Evolutionary conservation across 2,888 invertebrate genomes (phyloP).

Genomic region (Platycheirus albimanus): DNA sequence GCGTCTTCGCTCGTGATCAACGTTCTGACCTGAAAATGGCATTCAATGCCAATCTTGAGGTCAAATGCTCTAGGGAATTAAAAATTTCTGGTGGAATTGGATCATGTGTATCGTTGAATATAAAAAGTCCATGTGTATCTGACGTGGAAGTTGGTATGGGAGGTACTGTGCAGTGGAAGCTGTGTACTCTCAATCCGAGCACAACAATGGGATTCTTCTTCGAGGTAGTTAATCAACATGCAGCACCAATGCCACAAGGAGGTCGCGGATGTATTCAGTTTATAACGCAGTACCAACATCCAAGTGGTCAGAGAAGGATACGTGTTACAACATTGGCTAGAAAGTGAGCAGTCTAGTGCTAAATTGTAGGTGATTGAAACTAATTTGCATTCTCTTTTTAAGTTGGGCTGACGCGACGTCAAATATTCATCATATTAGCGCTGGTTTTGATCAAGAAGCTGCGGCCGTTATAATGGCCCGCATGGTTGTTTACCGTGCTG

Average conservation of each 20-base stretch:
- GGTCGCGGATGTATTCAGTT: constrained; percentile 98
- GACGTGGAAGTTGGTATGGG: constrained; percentile 99
- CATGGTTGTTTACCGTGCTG: constrained; percentile 97
- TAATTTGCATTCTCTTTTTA: constrained; percentile 3
- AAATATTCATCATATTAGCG: constrained; percentile 94
- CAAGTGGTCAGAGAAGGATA: constrained; percentile 96
- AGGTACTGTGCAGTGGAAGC: constrained; percentile 99
- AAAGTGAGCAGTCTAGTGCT: constrained; percentile 85
- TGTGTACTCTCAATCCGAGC: constrained; percentile 96
- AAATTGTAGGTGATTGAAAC: background rate
- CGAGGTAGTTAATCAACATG: constrained; percentile 97
- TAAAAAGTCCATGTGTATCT: constrained; percentile 95
- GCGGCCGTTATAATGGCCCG: constrained; percentile 98
- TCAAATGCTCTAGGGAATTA: constrained; percentile 97
- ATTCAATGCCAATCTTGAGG: constrained; percentile 97
- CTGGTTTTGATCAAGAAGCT: constrained; percentile 99
- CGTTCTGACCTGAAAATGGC: constrained; percentile 98
- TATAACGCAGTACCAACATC: constrained; percentile 99
- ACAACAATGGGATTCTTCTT: constrained; percentile 97
- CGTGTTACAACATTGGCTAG: constrained; percentile 98
- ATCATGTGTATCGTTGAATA: constrained; percentile 96
- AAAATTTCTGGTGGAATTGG: constrained; percentile 97
- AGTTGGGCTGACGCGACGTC: constrained; percentile 98
- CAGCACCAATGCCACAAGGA: constrained; percentile 96
- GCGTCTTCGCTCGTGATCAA: constrained; percentile 96